Conservation (phyloP, 2,113 vertebrate species). For the Sceloporus undulatus region DNA sequence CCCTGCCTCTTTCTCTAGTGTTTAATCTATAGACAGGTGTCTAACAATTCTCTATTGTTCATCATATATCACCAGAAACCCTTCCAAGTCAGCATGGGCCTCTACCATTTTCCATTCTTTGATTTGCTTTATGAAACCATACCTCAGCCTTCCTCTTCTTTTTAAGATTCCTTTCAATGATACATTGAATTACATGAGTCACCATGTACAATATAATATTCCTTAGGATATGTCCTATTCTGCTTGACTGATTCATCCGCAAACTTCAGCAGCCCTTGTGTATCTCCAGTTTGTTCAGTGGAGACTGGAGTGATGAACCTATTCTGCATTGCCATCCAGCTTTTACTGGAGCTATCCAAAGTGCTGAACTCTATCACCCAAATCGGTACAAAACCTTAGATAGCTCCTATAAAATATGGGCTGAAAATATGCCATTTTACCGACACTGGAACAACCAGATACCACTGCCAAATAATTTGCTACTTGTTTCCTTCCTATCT, state of each 20-base stretch:
- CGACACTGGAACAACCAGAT: too few relatives aligned
- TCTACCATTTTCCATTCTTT: not conserved
- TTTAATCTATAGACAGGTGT: not conserved
- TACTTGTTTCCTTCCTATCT: not conserved
- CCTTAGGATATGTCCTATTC: not conserved
- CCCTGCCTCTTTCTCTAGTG: not conserved
- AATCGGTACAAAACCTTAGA: too few relatives aligned
- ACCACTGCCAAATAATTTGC: not conserved
- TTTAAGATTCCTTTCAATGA: not conserved
- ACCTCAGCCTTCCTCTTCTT: not conserved
- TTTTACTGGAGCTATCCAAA: not conserved
- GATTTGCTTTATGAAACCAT: not conserved
- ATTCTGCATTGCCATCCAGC: not conserved
- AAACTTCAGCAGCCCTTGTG: not conserved
- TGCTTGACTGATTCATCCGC: not conserved
- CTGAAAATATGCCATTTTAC: too few relatives aligned
- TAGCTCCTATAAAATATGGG: too few relatives aligned
- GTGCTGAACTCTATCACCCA: too few relatives aligned
- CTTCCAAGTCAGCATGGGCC: not conserved
- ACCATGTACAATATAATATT: constrained; percentile 12
- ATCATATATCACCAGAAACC: not conserved
- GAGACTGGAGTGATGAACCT: too few relatives aligned
- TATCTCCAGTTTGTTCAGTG: not conserved
- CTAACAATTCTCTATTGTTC: not conserved
- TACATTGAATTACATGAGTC: not conserved